Evolutionary conservation across 2,113 vertebrate genomes (phyloP), one percentile per base, ranked within the genome.

Genomic region (Oryzias celebensis): DNA sequence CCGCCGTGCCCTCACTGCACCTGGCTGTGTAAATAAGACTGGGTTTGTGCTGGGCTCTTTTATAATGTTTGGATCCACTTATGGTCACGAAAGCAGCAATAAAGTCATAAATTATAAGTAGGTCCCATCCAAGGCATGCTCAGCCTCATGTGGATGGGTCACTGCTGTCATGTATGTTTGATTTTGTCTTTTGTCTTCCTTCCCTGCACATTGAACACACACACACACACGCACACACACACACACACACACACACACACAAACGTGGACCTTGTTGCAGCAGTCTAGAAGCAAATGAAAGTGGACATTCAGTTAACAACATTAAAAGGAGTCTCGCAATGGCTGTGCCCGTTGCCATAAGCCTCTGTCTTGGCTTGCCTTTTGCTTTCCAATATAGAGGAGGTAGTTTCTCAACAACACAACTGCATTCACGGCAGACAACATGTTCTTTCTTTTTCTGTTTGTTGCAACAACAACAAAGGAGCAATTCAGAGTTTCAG

Each of bases 301-400:
- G 74, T 78, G 69, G 77, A 83, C 80, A 88, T 55, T 63, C 52
- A 73, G 71, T 76, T 79, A 81, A 78, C 50, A 31, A 65, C 80
- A 81, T 85, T 88, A 83, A 81, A 78, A 64, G 24, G 50, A 77
- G 58, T 68, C 65, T 47, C 67, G 66, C 62, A 61, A 41, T 76
- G 4, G 26, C 5, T 28, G 26, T 28, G 26, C 26, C 26, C 26
- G 7, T 28, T 28, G 73, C 73, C 68, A 63, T 79, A 45, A 78
- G 22, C 64, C 58, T 65, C 58, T 50, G 62, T 77, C 36, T 77
- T 41, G 51, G 64, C 71, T 59, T 63, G 46, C 60, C 54, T 55
- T 54, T 56, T 52, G 45, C 52, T 55, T 55, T 72, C 14, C 65
- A 77, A 73, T 65, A 79, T 78, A 62, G 68, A 81, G 62, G 65